A percentile compares a stretch with the other conserved stretches of the same genome.
Conservation (phyloP, 2,888 invertebrate genomes). For the Eilema depressum region DNA sequence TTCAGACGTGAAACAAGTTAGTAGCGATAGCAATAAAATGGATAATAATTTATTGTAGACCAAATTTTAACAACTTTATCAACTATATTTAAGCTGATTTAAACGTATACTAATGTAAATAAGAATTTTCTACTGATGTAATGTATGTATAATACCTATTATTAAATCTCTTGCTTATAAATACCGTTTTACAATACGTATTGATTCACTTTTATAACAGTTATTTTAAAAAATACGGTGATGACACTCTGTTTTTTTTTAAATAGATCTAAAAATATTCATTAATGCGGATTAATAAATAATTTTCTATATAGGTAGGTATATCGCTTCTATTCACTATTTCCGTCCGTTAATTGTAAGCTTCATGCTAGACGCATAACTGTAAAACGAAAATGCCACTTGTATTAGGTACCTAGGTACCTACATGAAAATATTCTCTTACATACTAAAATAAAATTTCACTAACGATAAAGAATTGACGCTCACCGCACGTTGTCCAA, state of each 20-base stretch:
- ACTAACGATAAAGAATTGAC: constrained; percentile 68
- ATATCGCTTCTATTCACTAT: neutral
- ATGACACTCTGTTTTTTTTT: no score
- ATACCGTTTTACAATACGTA: no score
- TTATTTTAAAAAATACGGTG: no score
- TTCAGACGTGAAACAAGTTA: neutral
- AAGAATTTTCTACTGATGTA: no score
- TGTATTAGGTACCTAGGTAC: constrained; percentile 6
- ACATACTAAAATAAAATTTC: constrained; percentile 47
- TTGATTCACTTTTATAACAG: no score
- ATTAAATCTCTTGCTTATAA: neutral
- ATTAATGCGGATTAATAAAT: no score
- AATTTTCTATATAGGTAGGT: no score
- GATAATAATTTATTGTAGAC: neutral
- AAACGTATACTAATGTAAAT: no score
- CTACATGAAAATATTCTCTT: constrained; percentile 17
- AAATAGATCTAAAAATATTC: no score
- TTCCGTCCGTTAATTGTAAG: neutral
- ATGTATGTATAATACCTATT: neutral
- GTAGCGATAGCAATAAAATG: neutral
- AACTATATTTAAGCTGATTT: neutral
- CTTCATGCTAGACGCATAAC: neutral
- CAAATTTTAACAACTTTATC: neutral
- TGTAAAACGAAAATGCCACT: neutral
- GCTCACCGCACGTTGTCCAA: constrained; percentile 73